phyloP scores from a whole-genome alignment of 2,888 invertebrate species.

The Acronicta alni region DNA sequence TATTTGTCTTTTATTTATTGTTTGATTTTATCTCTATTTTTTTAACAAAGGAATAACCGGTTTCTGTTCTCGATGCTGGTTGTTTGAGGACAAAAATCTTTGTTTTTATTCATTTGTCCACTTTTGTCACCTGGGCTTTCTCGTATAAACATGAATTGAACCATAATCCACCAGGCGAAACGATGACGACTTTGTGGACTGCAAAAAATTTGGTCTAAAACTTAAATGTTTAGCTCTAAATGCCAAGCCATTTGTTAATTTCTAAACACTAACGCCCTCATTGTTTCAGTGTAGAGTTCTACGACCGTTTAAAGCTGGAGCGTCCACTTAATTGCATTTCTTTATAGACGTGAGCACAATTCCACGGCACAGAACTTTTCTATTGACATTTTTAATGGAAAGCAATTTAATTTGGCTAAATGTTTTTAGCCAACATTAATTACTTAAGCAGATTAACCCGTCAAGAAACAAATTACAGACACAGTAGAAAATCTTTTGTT shows the following conservation, averaged over 20 bases:
- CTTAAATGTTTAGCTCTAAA: not conserved
- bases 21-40: constrained; percentile 31
- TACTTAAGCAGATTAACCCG: not conserved
- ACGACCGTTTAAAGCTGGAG: constrained; percentile 22
- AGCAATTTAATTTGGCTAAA: not conserved
- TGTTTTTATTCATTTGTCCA: no score
- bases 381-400: constrained; percentile 2
- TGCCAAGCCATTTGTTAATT: constrained; percentile 12
- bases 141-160: not conserved
- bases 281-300: constrained; percentile 16
- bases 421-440: constrained; percentile 1
- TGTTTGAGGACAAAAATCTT: not conserved
- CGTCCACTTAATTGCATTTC: constrained; percentile 32
- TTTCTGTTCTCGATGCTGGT: constrained; percentile 6
- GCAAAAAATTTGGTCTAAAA: no score
- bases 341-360: constrained; percentile 18
- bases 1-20: constrained; percentile 40
- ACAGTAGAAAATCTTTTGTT: no score
- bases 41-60: constrained; percentile 17
- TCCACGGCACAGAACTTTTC: constrained; percentile 3
- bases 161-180: no score
- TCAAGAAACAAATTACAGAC: no score
- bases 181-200: no score
- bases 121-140: not conserved
- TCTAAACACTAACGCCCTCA: constrained; percentile 25